Base-by-base conservation (phyloP, 2,113 vertebrate species). In the Dipodomys stephensi region DNA sequence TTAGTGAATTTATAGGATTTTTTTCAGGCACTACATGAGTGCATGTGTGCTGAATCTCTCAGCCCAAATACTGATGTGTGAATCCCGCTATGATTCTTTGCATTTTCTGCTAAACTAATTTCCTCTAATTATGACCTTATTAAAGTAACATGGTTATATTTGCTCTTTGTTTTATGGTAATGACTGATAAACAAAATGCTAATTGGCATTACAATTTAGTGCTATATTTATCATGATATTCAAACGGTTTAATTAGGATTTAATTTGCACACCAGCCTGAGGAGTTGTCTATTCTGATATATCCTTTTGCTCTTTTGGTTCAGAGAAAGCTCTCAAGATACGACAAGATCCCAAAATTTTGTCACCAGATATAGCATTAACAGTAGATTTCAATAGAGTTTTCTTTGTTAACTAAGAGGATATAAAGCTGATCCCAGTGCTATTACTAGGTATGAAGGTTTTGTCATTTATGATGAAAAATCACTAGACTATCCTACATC, bases 111-210 rank as follows among this genome's bases (percentile, higher is more conserved):
- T 95, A 88, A 97, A 93, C 35, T 92, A 94, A 96, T 97, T 97
- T 96, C 71, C 20, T 96, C 27, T 96, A 83, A 95, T 89, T 93
- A 74, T 94, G 93, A 95, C 94, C 92, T 98, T 96, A 96, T 96
- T 97, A 96, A 96, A 44, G 0, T 64, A 95, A 83, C 79, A 91
- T 88, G 46, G 89, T 95, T 98, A 97, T 95, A 97, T 79, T 95
- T 98, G 88, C 87, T 94, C 30, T 94, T 97, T 96, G 95, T 94
- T 93, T 97, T 95, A 91, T 95, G 91, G 83, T 98, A 97, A 97
- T 97, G 92, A 94, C 67, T 32, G 46, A 93, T 97, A 97, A 98
- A 98, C 96, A 97, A 97, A 97, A 96, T 95, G 65, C 78, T 97
- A 94, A 97, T 97, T 93, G 96, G 0, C 90, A 96, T 97, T 95